phyloP scores from a whole-genome alignment of 2,113 vertebrate genomes.

The Colaptes auratus region DNA sequence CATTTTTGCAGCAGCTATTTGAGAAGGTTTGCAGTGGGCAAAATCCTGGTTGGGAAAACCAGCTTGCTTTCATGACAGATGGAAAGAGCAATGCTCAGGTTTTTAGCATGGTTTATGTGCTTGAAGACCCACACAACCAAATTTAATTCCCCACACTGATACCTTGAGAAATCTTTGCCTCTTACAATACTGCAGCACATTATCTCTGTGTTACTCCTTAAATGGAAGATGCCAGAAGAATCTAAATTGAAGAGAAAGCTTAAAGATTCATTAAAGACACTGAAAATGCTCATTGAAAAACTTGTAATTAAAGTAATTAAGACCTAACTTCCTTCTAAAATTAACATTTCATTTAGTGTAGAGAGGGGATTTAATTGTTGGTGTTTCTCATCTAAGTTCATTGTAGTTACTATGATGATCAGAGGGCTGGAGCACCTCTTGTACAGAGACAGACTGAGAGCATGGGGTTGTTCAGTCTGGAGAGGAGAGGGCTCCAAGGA shows the following conservation, averaged over 20 bases:
- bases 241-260: background rate
- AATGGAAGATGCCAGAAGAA: background rate
- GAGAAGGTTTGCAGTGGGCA: background rate
- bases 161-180: background rate
- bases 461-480: no score
- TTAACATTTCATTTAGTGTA: background rate
- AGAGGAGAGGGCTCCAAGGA: no score
- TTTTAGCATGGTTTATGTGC: background rate
- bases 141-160: background rate
- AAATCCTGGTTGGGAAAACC: background rate
- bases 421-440: no score
- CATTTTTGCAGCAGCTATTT: background rate
- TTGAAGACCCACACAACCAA: background rate
- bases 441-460: no score
- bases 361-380: background rate
- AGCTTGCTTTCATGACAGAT: background rate
- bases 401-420: no score
- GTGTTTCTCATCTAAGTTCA: background rate
- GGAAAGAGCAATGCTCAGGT: background rate
- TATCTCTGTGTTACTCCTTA: background rate
- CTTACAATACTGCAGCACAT: background rate
- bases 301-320: accelerated
- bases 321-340: background rate
- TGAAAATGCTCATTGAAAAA: background rate
- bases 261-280: background rate